Conservation (phyloP, 2,888 invertebrate genomes). For the Pheosia tremula region DNA sequence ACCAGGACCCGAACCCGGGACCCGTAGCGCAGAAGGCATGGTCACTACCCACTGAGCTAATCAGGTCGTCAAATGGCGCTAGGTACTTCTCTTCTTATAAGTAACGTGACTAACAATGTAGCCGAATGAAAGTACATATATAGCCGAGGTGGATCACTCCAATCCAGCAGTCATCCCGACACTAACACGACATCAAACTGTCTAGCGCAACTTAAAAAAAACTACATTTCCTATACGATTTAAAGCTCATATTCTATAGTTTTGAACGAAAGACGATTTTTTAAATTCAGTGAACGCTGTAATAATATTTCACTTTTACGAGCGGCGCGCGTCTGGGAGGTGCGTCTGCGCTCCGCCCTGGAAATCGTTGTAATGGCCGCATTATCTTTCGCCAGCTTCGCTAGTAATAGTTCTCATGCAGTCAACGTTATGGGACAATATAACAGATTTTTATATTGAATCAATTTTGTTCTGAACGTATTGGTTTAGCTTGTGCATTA, state of each 20-base stretch:
- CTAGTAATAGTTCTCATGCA: conserved; percentile 52
- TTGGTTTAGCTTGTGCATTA: background rate
- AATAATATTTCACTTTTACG: conserved; percentile 82
- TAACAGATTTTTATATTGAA: conserved; percentile 14
- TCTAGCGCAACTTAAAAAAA: conserved; percentile 37
- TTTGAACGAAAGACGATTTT: conserved; percentile 61
- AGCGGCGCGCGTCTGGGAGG: conserved; percentile 66
- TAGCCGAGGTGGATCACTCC: background rate
- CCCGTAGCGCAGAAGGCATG: too few relatives aligned
- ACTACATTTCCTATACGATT: conserved; percentile 49
- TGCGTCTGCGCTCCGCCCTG: conserved; percentile 74
- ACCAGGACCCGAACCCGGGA: too few relatives aligned
- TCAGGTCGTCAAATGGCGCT: too few relatives aligned
- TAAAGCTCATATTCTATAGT: conserved; percentile 59
- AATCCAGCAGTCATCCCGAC: background rate
- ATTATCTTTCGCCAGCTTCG: conserved; percentile 68
- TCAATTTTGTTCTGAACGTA: conserved; percentile 2
- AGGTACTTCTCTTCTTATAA: too few relatives aligned
- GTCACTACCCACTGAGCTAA: too few relatives aligned
- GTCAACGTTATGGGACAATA: conserved; percentile 19
- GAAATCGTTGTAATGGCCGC: conserved; percentile 71
- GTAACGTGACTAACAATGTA: too few relatives aligned
- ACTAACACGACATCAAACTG: conserved; percentile 10
- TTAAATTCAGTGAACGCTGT: conserved; percentile 78
- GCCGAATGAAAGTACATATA: too few relatives aligned